Conservation (phyloP, 2,113 vertebrate species). For the Benitochromis conjunctus region DNA sequence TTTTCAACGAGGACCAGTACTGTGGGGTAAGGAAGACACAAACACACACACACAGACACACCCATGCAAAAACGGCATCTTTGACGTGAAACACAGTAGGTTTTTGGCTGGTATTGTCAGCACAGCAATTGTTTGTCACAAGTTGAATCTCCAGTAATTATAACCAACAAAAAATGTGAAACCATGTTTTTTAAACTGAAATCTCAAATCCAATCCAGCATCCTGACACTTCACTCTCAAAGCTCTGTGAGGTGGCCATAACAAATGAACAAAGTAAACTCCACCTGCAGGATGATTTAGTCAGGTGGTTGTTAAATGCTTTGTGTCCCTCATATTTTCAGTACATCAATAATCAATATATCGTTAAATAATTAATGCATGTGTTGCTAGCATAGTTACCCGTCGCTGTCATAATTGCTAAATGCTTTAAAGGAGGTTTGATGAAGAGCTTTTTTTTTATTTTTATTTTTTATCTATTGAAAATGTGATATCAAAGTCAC, state of each 20-base stretch:
- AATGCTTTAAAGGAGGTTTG: not conserved
- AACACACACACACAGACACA: not conserved
- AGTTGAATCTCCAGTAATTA: not conserved
- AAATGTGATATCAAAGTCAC: not conserved
- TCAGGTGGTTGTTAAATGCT: not conserved
- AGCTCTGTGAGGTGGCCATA: not conserved
- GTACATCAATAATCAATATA: not conserved
- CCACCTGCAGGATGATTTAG: not conserved
- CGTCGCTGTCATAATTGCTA: not conserved
- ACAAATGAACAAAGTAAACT: not conserved
- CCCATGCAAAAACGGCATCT: not conserved
- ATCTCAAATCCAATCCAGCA: not conserved
- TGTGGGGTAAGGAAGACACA: slow-evolving; percentile 83
- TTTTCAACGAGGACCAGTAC: slow-evolving; percentile 92
- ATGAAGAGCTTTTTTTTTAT: not conserved
- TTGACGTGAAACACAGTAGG: not conserved
- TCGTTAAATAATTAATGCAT: not conserved
- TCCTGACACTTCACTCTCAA: not conserved
- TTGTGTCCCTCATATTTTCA: not conserved
- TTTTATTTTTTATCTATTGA: not conserved
- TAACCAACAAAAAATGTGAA: not conserved
- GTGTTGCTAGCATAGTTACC: not conserved
- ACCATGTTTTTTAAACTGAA: not conserved
- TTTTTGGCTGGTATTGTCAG: not conserved
- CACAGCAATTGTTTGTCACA: not conserved